A percentile compares a stretch with the other conserved stretches of the same genome.
Evolutionary conservation across 2,888 invertebrate species (phyloP).

Genomic region (Anagyrus pseudococci): DNA sequence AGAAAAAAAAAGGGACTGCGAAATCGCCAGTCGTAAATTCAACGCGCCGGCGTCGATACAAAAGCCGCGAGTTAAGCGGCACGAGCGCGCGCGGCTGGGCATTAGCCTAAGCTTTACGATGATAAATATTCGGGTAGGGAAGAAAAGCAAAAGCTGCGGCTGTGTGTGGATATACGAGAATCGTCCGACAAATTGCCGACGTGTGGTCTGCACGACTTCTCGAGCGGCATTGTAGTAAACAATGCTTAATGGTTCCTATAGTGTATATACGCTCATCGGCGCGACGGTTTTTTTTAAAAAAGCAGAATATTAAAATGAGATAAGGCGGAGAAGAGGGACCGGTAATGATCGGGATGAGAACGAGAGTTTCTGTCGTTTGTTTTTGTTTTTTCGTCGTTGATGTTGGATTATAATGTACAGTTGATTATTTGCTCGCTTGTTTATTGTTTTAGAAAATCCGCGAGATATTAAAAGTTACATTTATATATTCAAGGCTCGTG

Average conservation of each 20-base stretch:
- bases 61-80: neutral
- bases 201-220: neutral
- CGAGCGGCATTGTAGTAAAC: conserved; percentile 6
- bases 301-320: too few species aligned
- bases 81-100: neutral
- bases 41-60: neutral
- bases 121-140: conserved; percentile 20
- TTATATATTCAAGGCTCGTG: too few species aligned
- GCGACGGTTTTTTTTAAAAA: too few species aligned
- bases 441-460: too few species aligned
- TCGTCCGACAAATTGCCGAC: conserved; percentile 14
- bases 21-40: neutral
- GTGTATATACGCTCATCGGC: neutral
- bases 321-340: too few species aligned
- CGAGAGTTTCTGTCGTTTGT: too few species aligned
- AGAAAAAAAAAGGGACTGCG: neutral
- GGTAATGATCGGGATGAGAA: too few species aligned
- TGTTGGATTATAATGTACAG: too few species aligned
- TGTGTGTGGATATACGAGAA: neutral
- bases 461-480: too few species aligned
- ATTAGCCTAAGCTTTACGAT: neutral
- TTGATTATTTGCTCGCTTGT: too few species aligned
- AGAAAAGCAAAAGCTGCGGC: neutral
- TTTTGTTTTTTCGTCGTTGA: too few species aligned
- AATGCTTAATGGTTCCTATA: conserved; percentile 18